phyloP scores from a whole-genome alignment of 2,797 vertebrate genomes.

The Pampus argenteus region DNA sequence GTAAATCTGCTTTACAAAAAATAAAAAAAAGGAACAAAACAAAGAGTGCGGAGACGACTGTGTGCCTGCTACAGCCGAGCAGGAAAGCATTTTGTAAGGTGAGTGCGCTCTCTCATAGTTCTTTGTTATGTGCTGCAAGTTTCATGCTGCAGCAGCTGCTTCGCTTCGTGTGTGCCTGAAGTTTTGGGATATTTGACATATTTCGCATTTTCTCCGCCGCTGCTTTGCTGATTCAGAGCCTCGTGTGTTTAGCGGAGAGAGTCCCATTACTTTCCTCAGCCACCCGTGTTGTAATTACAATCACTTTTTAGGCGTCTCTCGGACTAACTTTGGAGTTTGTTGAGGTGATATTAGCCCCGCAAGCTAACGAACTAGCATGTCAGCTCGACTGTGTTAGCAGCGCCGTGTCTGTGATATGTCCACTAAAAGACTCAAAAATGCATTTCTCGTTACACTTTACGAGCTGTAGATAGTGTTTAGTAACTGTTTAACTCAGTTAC shows the following conservation, averaged over 20 bases:
- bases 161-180: constrained; percentile 71
- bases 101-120: constrained; percentile 73
- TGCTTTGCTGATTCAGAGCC: constrained; percentile 57
- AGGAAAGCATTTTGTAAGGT: constrained; percentile 75
- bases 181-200: constrained; percentile 86
- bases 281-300: background rate
- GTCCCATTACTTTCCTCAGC: background rate
- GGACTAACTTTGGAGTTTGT: constrained; percentile 68
- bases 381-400: constrained; percentile 58
- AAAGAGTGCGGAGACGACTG: background rate
- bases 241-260: constrained; percentile 19
- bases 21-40: no score
- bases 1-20: background rate
- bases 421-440: background rate
- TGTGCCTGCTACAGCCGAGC: constrained; percentile 44
- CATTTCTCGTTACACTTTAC: fast-evolving
- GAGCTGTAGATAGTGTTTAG: background rate
- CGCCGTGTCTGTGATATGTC: background rate
- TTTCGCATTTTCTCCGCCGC: constrained; percentile 80
- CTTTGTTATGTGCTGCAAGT: constrained; percentile 84
- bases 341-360: constrained; percentile 76
- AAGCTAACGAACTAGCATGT: constrained; percentile 77
- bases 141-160: constrained; percentile 74
- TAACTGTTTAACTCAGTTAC: background rate
- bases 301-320: constrained; percentile 34